Evolutionary conservation across 2,797 vertebrate genomes (phyloP), one percentile per base, ranked within the genome.

Genomic region (Echeneis naucrates): DNA sequence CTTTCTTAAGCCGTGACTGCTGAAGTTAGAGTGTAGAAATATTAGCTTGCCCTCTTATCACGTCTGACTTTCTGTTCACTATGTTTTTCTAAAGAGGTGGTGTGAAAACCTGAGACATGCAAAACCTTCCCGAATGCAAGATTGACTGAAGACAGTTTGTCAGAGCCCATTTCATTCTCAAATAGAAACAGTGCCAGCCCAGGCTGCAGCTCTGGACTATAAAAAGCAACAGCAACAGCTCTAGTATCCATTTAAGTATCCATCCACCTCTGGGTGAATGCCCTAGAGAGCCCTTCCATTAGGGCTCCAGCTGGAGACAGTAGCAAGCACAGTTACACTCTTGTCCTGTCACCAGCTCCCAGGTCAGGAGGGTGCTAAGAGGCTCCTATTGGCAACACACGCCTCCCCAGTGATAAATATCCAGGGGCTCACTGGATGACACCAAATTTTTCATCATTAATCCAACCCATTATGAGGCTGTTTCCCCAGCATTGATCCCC

Each of bases 371-470:
- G 78, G 80, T 84, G 87, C 88, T 89, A 87, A 84, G 89, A 90
- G 88, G 84, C 54, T 82, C 70, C 82, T 87, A 93, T 93, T 94
- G 94, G 94, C 94, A 95, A 90, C 85, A 59, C 88, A 88, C 84
- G 55, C 86, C 87, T 87, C 69, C 86, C 90, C 88, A 74, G 94
- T 99, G 97, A 99, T 98, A 92, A 97, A 99, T 98, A 96, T 95
- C 93, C 86, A 88, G 84, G 88, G 93, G 91, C 93, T 92, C 92
- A 76, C 88, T 77, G 88, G 90, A 93, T 96, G 97, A 97, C 95
- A 94, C 95, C 92, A 92, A 94, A 98, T 99, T 97, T 97, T 98
- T 99, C 97, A 98, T 98, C 97, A 98, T 99, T 99, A 99, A 98
- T 98, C 91, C 64, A 74, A 87, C 83, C 95, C 92, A 96, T 98